These are phyloP conservation scores for Phocoena phocoena DNA, from an alignment of 2,113 vertebrate genomes.

Conservation along the genomic window DNA sequence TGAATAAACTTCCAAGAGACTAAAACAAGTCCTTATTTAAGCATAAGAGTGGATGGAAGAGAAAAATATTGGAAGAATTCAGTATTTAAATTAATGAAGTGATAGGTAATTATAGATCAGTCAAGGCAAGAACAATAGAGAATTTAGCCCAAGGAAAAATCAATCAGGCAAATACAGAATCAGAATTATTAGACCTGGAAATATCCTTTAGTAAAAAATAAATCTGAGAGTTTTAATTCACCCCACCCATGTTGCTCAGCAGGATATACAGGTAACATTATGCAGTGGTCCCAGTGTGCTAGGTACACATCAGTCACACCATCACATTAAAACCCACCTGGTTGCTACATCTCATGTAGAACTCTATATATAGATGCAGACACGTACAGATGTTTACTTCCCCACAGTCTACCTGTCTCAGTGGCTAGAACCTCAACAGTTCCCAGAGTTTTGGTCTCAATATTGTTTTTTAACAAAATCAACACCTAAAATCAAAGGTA, in stretches of 20 bases:
- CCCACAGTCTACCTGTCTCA: background rate
- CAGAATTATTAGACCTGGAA: background rate
- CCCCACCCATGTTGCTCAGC: background rate
- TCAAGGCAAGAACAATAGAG: background rate
- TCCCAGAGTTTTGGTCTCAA: background rate
- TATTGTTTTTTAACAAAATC: background rate
- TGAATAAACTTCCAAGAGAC: background rate
- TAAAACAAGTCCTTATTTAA: background rate
- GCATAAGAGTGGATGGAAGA: background rate
- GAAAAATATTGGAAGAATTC: constrained; percentile 19
- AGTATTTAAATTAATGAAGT: background rate
- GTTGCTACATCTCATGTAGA: background rate
- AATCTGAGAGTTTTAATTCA: background rate
- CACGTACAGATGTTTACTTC: background rate
- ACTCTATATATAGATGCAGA: background rate
- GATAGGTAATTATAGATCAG: background rate
- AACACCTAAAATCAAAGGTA: background rate
- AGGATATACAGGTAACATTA: background rate
- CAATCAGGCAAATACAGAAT: background rate
- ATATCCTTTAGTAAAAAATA: background rate
- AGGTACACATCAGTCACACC: background rate
- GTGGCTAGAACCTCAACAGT: background rate
- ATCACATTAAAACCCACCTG: background rate
- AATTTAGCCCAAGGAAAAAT: constrained; percentile 20
- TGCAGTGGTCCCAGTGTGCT: background rate